Base-by-base conservation (phyloP, 1,140 invertebrate species). In the Drosophila kepulauana region DNA sequence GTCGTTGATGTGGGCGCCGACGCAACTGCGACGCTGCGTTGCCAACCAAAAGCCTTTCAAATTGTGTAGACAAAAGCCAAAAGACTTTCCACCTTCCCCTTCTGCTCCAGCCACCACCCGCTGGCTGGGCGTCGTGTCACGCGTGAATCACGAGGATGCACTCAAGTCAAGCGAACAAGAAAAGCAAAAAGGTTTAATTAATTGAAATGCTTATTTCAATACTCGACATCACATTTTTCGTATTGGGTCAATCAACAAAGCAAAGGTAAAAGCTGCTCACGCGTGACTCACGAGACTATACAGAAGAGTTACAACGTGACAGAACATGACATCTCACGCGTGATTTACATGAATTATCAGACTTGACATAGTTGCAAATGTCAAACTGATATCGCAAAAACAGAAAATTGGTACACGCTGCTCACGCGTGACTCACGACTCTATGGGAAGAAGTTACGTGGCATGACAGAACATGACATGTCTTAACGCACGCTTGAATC, bases 111-210 rank as follows among this genome's bases (percentile, higher is more conserved):
- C 38, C 11, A 1, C 38, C 38, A 8, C 8, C 38, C 38, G 20
- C 20, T 25, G 3, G 20, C 30, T 25, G 68, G n/a, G 51, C 38
- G 68, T 33, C 56, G 70, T 67, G 63, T 51, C 63, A 67, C 64
- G 70, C 70, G 70, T 73, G 70, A 73, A 38, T 73, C 70, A 73
- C 70, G n/a, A 5, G 54, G n/a, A 7, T 5, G 25, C 20, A 15
- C 11, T 20, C 33, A 15, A 38, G 16, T 33, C 4, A 13, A 45
- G 0, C 5, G 13, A 43, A 43, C 8, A 43, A n/a, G n/a, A 48
- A 48, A 15, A 48, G 16, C 7, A 35, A 16, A 10, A 38, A 11
- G 48, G 54, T n/a, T 41, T 45, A 35, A 73, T 73, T 67, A 68
- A 67, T 58, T 38, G 35, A 45, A 25, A 61, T 46, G 15, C 33